Base-by-base conservation (phyloP, 2,888 invertebrate genomes). In the Frankliniella intonsa region DNA sequence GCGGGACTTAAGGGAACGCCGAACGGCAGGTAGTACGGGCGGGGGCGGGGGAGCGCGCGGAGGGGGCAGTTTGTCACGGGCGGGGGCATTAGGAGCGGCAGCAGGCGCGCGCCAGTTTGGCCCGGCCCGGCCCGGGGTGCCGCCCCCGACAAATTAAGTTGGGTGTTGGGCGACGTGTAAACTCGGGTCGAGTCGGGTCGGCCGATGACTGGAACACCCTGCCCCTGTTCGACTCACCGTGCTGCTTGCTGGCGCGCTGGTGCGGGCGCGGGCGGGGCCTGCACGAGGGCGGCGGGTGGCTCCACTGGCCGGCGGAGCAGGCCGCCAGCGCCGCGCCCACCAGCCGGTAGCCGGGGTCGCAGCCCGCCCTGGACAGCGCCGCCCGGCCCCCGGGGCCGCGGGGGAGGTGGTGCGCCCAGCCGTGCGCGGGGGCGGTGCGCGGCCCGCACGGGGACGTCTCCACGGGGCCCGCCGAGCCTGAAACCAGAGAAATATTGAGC, bases 291-390 rank as follows among this genome's bases (percentile, higher is more conserved):
- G 69, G 69, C 25, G 69, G 69, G 69, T 76, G 69, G 69, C 69
- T 76, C 69, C 69, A 76, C 69, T 22, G 22, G 3, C 69, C 69
- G 22, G 25, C 69, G 69, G 25, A 22, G 69, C 69, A 76, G 2
- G 69, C 69, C 11, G 69, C 8, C 25, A 76, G 69, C 69, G 69
- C 69, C 69, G 69, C 69, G 22, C 69, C 69, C 69, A 5, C 8
- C 69, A 76, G 69, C 22, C 69, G 69, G 69, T 76, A 76, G 22
- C 69, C 69, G 22, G 69, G 69, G 22, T 22, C 69, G 25, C 69
- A 76, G 22, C 69, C 69, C 25, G 69, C 5, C 69, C 25, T 76
- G 69, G 69, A 22, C 69, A 76, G 69, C 69, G 69, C 69, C 0
- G 25, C 25, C 69, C 69, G 69, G 7, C 69, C 69, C 11, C 25